Conservation (phyloP, 1,140 invertebrate species). For the Drosophila grimshawi region DNA sequence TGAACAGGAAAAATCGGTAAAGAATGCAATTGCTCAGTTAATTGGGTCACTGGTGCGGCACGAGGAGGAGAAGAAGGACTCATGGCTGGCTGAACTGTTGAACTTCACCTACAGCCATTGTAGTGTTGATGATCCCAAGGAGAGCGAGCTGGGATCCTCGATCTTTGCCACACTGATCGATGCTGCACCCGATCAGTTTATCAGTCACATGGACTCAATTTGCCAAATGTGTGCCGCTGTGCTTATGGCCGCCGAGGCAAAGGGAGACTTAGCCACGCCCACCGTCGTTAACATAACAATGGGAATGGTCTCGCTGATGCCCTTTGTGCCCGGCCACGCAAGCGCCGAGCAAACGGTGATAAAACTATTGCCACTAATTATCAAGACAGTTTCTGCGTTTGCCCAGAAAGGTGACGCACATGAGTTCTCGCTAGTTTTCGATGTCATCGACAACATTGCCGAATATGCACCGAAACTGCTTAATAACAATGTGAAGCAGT, state of each 20-base stretch:
- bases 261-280: conserved; percentile 62
- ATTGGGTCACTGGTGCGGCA: conserved; percentile 89
- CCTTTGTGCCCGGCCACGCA: conserved; percentile 70
- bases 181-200: conserved; percentile 79
- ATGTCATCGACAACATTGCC: conserved; percentile 90
- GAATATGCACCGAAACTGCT: conserved; percentile 88
- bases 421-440: conserved; percentile 87
- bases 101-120: conserved; percentile 86
- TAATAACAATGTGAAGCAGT: conserved; percentile 88
- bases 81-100: conserved; percentile 89
- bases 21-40: conserved; percentile 88
- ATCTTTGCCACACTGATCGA: conserved; percentile 75
- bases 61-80: conserved; percentile 87
- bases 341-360: conserved; percentile 86
- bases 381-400: conserved; percentile 87
- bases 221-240: conserved; percentile 67
- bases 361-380: conserved; percentile 87
- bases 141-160: conserved; percentile 78
- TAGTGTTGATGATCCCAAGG: conserved; percentile 61
- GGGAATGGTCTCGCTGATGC: conserved; percentile 70
- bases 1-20: conserved; percentile 88
- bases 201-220: conserved; percentile 73
- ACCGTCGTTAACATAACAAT: conserved; percentile 70
- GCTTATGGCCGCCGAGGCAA: conserved; percentile 56
- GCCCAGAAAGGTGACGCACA: conserved; percentile 86